phyloP scores from a whole-genome alignment of 1,140 invertebrate species.

The Drosophila sproati region DNA sequence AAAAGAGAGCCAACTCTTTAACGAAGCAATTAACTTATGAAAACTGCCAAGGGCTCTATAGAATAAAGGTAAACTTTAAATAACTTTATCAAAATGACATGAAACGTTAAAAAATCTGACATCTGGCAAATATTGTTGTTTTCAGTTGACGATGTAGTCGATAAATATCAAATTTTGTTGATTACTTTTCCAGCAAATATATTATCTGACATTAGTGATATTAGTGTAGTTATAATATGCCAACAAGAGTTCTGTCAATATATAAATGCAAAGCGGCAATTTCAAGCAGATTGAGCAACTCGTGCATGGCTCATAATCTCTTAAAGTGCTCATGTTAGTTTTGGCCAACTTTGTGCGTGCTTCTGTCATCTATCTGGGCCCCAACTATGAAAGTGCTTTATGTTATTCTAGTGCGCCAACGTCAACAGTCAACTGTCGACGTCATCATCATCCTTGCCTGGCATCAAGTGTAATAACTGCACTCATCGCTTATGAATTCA shows the following conservation, averaged over 20 bases:
- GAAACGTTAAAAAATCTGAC: no score
- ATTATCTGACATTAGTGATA: no score
- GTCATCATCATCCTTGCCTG: slow-evolving; percentile 32
- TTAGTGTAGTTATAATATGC: background rate
- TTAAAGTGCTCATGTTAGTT: slow-evolving; percentile 36
- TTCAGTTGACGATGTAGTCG: no score
- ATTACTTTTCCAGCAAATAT: no score
- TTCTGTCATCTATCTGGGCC: slow-evolving; percentile 30
- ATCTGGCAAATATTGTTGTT: no score
- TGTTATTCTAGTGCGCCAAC: slow-evolving; percentile 43
- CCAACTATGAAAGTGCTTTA: slow-evolving; percentile 41
- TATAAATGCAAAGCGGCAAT: background rate
- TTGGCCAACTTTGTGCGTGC: slow-evolving; percentile 23
- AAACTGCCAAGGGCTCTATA: no score
- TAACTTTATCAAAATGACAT: no score
- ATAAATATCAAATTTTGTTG: no score
- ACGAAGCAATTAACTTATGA: no score
- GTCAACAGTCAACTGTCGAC: slow-evolving; percentile 48
- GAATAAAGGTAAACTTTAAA: no score
- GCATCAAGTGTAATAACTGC: slow-evolving; percentile 67
- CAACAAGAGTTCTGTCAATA: background rate
- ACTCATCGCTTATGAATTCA: slow-evolving; percentile 76
- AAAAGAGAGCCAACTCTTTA: no score
- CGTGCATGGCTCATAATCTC: slow-evolving; percentile 18
- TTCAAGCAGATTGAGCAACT: slow-evolving; percentile 7